Base-by-base conservation (phyloP, 2,113 vertebrate genomes). In the Silurus glanis region DNA sequence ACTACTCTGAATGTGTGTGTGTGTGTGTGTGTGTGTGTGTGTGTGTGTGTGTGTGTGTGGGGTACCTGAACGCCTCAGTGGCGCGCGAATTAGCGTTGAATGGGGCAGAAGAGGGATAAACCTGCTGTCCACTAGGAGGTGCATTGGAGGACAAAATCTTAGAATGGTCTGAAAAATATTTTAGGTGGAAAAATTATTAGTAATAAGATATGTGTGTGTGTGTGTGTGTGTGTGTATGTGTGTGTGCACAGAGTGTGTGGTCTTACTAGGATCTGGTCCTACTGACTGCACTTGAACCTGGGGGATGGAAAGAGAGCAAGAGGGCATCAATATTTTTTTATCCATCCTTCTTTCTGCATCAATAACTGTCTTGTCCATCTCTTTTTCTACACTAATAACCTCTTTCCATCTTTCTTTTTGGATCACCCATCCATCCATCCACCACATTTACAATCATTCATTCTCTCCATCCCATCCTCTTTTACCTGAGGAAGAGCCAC, bases 31-130 rank as follows among this genome's bases (percentile, higher is more conserved):
- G 53, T 28, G 66, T n/a, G 51, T 23, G 75, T n/a, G 55, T 17
- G 64, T 17, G 53, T 25, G 66, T n/a, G 51, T 21, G 75, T n/a
- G 55, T 17, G 64, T 17, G 53, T 25, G 66, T n/a, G 51, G 37
- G 75, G 62, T 92, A 98, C 97, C 97, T 97, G 96, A 97, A 99
- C 78, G 86, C 92, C 85, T 98, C 97, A 0, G 86, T 87, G 0
- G 96, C 92, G 3, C 95, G 94, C 0, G 92, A 83, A 14, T 94
- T 89, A 49, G 95, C 90, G 55, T 95, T 91, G 92, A 97, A 99
- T 83, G 94, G 94, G 91, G 86, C 96, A 75, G 95, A 95, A 91
- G 95, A 95, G 2, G 95, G 85, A 9, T 97, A 99, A 64, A 97
- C 95, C 88, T 97, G 94, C 19, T 94, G 97, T 89, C 91, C 92